Base-by-base conservation (phyloP, 1,140 invertebrate species). In the Eupristina koningsbergeri region DNA sequence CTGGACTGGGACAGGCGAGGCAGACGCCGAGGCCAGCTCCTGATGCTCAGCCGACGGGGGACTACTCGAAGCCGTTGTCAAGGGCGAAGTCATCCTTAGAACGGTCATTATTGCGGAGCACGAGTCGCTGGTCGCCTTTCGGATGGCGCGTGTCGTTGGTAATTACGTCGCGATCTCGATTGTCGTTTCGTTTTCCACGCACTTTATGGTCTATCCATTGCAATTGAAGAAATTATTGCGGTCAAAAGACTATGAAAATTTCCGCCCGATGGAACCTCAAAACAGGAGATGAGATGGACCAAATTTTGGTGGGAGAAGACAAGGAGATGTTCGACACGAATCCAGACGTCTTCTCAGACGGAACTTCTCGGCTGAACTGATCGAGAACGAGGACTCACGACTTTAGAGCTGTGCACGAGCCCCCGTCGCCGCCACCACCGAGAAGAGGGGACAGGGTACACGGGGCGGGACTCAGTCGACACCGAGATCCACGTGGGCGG, bases 361-460 rank as follows among this genome's bases (percentile, higher is more conserved):
- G 89, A 91, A 89, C 87, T 90, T 91, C 88, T 90, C 87, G 89
- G 90, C 88, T 88, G 86, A 87, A 92, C 91, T 92, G 90, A 88
- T 86, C 86, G 87, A 41, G 67, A 41, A 34, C 63, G 29, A 63
- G 34, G 47, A 26, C 63, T 71, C 36, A 8, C 39, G 39, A 34
- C 69, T 45, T 50, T 34, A 69, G 80, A 50, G 36, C 34, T 3
- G 34, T 50, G 74, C 75, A 31, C 50, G 31, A 2, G 75, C 81
- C 77, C 81, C 39, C 74, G 63, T 36, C n/a, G 63, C 29, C n/a
- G 29, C 63, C 41, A n/a, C 63, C 31, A 47, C 67, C 29, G 58
- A 29, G 39, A 41, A 53, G 61, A 41, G 50, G 61, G 53, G 81
- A 53, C 11, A 53, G 53, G 45, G 6, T 45, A 7, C 41, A 11